Evolutionary conservation across 1,140 invertebrate species (phyloP), one percentile per base, ranked within the genome.

Genomic region (Trachymyrmex cornetzi): DNA sequence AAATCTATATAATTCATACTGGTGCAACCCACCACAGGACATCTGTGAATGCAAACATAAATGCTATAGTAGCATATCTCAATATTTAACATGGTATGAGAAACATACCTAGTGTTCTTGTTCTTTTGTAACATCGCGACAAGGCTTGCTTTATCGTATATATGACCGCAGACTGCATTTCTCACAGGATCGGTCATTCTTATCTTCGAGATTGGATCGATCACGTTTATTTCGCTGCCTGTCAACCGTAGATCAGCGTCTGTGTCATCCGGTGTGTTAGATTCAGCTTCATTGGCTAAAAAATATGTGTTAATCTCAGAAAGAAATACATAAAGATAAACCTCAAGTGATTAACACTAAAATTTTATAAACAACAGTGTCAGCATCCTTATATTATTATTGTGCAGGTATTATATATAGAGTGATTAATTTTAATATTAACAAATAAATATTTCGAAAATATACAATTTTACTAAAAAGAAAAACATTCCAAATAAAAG

Each of bases 171-270:
- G 2, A 93, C 85, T 57, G 79, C 93, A 90, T 96, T 96, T 91
- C 94, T 95, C 14, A 96, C 95, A 59, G 96, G 96, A 85, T 96
- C 92, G 3, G 88, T 88, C 69, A 96, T 96, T 38, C 93, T 92
- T 53, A 88, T 95, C 87, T 96, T 96, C 6, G 96, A 95, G 69
- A 96, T 96, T 34, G 96, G 96, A 93, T 96, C 96, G 69, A 96
- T 95, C 0, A 93, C 75, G 80, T 93, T 95, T 24, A 95, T 72
- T 1, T 88, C 77, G 11, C 86, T 85, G 57, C 91, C 61, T 27
- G 87, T 92, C 22, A 94, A 24, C 67, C 86, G 79, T 12, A 95
- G 22, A 59, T 95, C 95, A 19, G 77, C 90, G 61, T 94, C 93
- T 1, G 75, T 24, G 3, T 86, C 53, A 22, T 74, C 61, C 9